phyloP scores from a whole-genome alignment of 1,140 invertebrate species.

The Mya arenaria region DNA sequence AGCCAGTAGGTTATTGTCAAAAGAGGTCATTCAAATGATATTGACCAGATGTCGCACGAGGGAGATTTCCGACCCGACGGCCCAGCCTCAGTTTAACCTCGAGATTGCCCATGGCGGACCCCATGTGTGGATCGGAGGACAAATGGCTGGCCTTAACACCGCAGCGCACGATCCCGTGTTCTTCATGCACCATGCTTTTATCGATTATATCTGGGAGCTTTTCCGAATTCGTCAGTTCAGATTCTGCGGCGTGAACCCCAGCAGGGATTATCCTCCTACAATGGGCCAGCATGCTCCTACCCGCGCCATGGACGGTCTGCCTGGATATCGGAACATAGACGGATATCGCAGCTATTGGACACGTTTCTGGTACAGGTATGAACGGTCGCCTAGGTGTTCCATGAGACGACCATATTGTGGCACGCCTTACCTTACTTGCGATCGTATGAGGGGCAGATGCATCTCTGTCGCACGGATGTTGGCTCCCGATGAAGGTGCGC shows the following conservation, averaged over 20 bases:
- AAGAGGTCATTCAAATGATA: constrained; percentile 10
- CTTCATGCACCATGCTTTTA: constrained; percentile 79
- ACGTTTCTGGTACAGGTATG: constrained; percentile 53
- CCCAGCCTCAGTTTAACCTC: constrained; percentile 59
- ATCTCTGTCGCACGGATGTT: constrained; percentile 15
- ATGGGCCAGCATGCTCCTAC: constrained; percentile 21
- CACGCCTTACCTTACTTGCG: constrained; percentile 34
- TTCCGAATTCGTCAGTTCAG: constrained; percentile 55
- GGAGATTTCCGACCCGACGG: constrained; percentile 42
- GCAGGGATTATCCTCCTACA: constrained; percentile 25
- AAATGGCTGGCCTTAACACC: constrained; percentile 67
- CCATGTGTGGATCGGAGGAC: constrained; percentile 70
- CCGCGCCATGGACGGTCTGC: constrained; percentile 37
- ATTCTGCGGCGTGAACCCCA: constrained; percentile 36
- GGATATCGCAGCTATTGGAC: constrained; percentile 46
- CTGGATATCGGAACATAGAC: constrained; percentile 39
- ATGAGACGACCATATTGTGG: constrained; percentile 41
- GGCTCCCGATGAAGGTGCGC: neutral
- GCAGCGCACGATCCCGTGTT: constrained; percentile 79
- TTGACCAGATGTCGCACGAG: constrained; percentile 28
- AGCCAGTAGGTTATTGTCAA: constrained; percentile 37
- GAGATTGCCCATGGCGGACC: constrained; percentile 67
- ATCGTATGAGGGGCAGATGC: constrained; percentile 4
- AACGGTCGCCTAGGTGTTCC: constrained; percentile 31
- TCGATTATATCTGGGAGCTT: constrained; percentile 76